Evolutionary conservation across 2,888 invertebrate genomes (phyloP).

Genomic region (Hartigia nigra): DNA sequence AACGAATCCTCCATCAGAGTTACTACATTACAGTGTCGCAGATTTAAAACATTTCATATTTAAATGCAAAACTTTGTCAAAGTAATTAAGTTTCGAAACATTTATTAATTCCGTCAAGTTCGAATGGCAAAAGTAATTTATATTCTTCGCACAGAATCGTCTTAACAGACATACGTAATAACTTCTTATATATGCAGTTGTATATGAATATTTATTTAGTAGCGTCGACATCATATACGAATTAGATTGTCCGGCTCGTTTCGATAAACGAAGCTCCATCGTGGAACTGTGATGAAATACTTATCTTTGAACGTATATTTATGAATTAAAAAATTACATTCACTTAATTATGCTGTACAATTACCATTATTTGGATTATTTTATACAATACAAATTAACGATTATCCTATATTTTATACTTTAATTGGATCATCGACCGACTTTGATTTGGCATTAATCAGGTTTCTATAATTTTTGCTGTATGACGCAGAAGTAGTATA

Average conservation of each 20-base stretch:
- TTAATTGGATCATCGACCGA: background rate
- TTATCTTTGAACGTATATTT: background rate
- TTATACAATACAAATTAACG: background rate
- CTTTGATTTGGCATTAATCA: background rate
- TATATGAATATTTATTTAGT: background rate
- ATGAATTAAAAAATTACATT: background rate
- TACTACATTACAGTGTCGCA: conserved; percentile 39
- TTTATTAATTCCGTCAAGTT: background rate
- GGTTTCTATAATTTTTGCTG: background rate
- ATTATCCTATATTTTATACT: background rate
- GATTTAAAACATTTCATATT: conserved; percentile 40
- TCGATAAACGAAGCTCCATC: background rate
- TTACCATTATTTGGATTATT: background rate
- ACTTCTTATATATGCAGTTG: background rate
- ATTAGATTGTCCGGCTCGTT: background rate
- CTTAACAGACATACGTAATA: background rate
- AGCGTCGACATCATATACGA: background rate
- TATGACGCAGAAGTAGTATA: background rate
- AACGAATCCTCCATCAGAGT: conserved; percentile 23
- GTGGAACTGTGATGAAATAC: background rate
- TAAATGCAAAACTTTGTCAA: conserved; percentile 23
- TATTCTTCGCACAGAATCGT: background rate
- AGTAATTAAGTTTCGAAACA: conserved; percentile 12
- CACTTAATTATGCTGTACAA: background rate
- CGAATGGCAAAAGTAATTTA: background rate